Evolutionary conservation across 2,797 vertebrate genomes (phyloP), one percentile per base, ranked within the genome.

Genomic region (Miichthys miiuy): DNA sequence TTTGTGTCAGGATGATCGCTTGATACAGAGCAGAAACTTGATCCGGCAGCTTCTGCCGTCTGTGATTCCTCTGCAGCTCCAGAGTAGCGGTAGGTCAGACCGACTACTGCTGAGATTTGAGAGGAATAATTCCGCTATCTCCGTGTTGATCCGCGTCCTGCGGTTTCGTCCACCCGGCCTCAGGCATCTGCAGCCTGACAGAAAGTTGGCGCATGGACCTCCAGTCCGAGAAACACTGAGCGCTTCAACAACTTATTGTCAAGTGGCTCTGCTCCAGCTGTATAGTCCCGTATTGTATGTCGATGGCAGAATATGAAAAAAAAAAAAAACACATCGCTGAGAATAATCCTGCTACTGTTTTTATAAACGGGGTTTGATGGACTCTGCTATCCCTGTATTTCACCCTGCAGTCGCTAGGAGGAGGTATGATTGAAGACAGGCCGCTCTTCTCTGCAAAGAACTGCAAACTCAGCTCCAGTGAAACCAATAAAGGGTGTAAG

Each of bases 321-420:
- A 25, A 8, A 16, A 50, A 38, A 30, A 9, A 68, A 73, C 52
- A 21, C 38, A 27, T 51, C 30, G 4, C 50, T 10, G 6, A 69
- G 46, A 54, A 71, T 38, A 67, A 48, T 34, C 41, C 65, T 16
- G 62, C 63, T 72, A 41, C 67, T 48, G 67, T 46, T 72, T 51
- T 17, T 55, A 46, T 27, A 72, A 20, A 51, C 8, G 4, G 38
- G 62, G 41, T 57, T 38, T 41, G 6, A 67, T 76, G 57, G 47
- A 60, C 20, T 51, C 44, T 46, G 55, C 34, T 65, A 46, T 20
- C n/a, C 67, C 23, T 89, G 91, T 5, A 91, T 34, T 91, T 87
- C 88, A 44, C 7, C 30, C 60, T 30, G 52, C 63, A 8, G 87
- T 70, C 95, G 51, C 93, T 91, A 94, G 93, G 94, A 91, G 94